Evolutionary conservation across 2,888 invertebrate genomes (phyloP).

Genomic region (Drosophila anomalipes): DNA sequence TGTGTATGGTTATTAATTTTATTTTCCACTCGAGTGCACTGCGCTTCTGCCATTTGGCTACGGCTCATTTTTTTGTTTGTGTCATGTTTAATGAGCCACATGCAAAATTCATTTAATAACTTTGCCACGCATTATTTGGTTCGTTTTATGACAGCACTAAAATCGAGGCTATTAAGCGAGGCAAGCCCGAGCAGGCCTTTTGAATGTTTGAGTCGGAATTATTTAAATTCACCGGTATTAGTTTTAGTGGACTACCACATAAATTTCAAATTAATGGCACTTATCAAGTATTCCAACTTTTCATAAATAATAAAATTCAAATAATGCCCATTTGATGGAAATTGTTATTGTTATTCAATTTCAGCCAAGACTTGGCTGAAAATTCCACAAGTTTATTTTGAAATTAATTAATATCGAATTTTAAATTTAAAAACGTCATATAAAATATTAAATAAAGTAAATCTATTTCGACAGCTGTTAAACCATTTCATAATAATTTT

Average conservation of each 20-base stretch:
- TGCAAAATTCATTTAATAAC: conserved; percentile 77
- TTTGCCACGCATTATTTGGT: conserved; percentile 48
- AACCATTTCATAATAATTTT: conserved; percentile 2
- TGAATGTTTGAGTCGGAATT: not conserved
- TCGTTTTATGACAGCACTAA: conserved; percentile 57
- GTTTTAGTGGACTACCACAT: conserved; percentile 1
- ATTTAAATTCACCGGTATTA: not conserved
- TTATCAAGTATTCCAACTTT: not conserved
- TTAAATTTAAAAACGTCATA: not conserved
- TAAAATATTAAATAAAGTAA: not conserved
- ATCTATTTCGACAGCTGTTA: conserved; percentile 3
- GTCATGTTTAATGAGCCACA: conserved; percentile 68
- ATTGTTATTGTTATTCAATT: not conserved
- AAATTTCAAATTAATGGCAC: not conserved
- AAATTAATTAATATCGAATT: not conserved
- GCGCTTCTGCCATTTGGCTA: conserved; percentile 19
- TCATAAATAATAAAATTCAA: not conserved
- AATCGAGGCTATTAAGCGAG: conserved; percentile 41
- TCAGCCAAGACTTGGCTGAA: not conserved
- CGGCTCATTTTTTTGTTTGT: conserved; percentile 24
- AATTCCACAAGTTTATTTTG: not conserved
- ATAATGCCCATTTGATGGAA: not conserved
- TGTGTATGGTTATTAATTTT: conserved; percentile 53
- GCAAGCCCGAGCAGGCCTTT: not conserved
- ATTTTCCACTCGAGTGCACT: conserved; percentile 51